Conservation (phyloP, 1,140 invertebrate genomes). For the Papilio aristodemus region DNA sequence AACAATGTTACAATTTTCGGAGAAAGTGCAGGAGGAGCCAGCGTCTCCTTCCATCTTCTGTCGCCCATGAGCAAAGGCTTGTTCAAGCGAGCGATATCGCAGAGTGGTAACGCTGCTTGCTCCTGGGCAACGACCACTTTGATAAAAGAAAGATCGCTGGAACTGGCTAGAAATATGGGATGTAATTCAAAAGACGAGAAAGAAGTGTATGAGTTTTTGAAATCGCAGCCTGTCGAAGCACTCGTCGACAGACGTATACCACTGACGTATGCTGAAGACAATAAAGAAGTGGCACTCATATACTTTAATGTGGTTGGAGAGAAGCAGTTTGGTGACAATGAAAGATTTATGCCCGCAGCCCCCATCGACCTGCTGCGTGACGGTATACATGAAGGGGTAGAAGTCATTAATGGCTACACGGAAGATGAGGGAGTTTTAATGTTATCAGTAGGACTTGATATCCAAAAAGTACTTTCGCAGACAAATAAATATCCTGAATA, state of each 20-base stretch:
- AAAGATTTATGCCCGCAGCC: conserved; percentile 46
- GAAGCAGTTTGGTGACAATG: conserved; percentile 47
- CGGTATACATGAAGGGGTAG: conserved; percentile 52
- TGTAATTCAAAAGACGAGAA: conserved; percentile 19
- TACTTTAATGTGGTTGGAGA: conserved; percentile 46
- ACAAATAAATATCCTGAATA: conserved; percentile 45
- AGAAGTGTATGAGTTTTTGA: conserved; percentile 47
- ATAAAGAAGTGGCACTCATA: conserved; percentile 24
- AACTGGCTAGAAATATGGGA: conserved; percentile 40
- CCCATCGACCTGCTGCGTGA: conserved; percentile 37
- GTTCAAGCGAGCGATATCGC: conserved; percentile 45
- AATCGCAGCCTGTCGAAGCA: conserved; percentile 39
- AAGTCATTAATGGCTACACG: conserved; percentile 55
- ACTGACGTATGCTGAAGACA: conserved; percentile 35
- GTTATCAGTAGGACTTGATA: conserved; percentile 28
- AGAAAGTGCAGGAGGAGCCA: conserved; percentile 80
- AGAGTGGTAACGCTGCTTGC: conserved; percentile 6
- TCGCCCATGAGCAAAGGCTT: conserved; percentile 69
- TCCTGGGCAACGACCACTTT: conserved; percentile 38
- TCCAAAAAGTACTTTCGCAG: conserved; percentile 37
- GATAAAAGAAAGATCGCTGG: conserved; percentile 45
- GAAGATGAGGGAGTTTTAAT: conserved; percentile 51
- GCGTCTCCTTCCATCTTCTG: conserved; percentile 67
- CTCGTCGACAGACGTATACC: conserved; percentile 37
- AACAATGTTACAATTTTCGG: conserved; percentile 81